phyloP scores from a whole-genome alignment of 2,113 vertebrate genomes.

The Bombycilla garrulus region DNA sequence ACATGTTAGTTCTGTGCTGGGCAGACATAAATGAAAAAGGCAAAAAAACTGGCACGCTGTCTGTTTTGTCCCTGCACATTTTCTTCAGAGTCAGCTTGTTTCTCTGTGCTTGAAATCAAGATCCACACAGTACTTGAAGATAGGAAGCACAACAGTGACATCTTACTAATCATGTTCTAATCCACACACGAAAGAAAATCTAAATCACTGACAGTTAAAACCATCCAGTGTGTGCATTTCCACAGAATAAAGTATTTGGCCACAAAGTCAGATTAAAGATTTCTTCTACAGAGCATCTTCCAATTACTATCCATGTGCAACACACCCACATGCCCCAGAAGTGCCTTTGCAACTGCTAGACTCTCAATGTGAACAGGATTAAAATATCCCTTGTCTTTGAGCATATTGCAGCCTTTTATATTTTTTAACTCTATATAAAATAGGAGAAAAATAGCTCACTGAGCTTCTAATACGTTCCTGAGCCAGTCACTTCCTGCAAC shows the following conservation, averaged over 20 bases:
- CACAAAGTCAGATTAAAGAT: neutral
- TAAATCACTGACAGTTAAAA: neutral
- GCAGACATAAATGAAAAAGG: neutral
- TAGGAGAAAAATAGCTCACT: neutral
- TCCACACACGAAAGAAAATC: neutral
- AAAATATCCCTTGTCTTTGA: neutral
- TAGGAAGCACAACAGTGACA: neutral
- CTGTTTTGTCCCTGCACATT: neutral
- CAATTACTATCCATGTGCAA: neutral
- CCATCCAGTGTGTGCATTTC: neutral
- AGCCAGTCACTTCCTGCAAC: neutral
- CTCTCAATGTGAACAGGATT: neutral
- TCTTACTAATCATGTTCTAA: neutral
- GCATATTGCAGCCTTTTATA: neutral
- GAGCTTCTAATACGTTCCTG: neutral
- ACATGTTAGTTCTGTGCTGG: neutral
- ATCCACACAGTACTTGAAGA: neutral
- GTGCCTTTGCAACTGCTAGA: neutral
- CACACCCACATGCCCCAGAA: neutral
- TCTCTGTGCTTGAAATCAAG: neutral
- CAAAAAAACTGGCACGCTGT: neutral
- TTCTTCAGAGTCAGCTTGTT: neutral
- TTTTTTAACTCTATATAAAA: neutral
- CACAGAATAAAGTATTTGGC: neutral
- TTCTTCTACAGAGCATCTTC: neutral